phyloP scores from a whole-genome alignment of 2,888 invertebrate genomes.

The Trichopria drosophilae region DNA sequence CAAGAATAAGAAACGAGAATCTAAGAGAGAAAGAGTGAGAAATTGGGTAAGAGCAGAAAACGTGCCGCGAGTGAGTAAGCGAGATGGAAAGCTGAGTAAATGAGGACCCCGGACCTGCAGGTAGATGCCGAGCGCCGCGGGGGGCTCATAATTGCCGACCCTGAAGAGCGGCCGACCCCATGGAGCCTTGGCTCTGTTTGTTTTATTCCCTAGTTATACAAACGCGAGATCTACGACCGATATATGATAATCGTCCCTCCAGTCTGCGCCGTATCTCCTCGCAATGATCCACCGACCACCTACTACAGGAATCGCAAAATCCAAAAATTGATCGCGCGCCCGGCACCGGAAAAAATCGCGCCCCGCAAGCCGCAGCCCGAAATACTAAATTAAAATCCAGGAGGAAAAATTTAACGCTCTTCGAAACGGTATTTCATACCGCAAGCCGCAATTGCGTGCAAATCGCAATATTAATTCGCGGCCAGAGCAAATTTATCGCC shows the following conservation, averaged over 20 bases:
- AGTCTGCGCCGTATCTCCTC: not conserved
- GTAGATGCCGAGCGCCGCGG: no score
- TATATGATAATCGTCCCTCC: slow-evolving; percentile 55
- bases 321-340: not conserved
- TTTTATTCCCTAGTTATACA: slow-evolving; percentile 59
- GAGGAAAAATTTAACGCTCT: no score
- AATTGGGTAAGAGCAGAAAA: no score
- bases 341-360: slow-evolving; percentile 6
- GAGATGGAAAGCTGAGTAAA: no score
- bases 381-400: slow-evolving; percentile 24
- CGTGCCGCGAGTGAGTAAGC: no score
- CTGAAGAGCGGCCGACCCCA: slow-evolving; percentile 53
- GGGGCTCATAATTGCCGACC: slow-evolving; percentile 59
- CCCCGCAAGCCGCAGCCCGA: not conserved
- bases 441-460: no score
- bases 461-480: no score
- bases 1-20: not conserved
- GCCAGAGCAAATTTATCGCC: no score
- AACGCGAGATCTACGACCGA: slow-evolving; percentile 59
- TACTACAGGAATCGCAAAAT: slow-evolving; percentile 5
- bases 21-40: slow-evolving; percentile 7
- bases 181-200: slow-evolving; percentile 57
- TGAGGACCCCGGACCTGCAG: no score
- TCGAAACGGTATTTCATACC: no score
- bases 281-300: slow-evolving; percentile 4